Percentiles rank a stretch among this genome's conserved stretches.
Conservation (phyloP, 2,797 vertebrate genomes). For the Onychomys torridus region DNA sequence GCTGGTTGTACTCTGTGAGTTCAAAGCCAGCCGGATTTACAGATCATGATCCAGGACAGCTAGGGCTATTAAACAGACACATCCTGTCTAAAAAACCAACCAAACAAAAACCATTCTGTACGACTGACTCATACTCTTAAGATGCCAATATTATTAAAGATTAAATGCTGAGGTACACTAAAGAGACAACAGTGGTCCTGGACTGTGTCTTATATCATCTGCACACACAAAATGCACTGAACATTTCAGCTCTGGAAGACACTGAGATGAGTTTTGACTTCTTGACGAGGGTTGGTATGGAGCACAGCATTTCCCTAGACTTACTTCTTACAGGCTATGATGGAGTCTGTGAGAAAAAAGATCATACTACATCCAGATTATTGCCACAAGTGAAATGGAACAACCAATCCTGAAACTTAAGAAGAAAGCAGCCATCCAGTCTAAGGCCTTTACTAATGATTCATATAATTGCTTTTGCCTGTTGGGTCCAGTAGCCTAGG, state of each 20-base stretch:
- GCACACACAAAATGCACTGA: background rate
- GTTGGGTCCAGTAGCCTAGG: background rate
- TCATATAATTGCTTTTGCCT: background rate
- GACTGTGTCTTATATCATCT: background rate
- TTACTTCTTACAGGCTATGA: background rate
- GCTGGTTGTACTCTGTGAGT: background rate
- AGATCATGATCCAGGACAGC: too few species aligned
- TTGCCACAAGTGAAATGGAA: background rate
- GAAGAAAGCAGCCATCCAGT: background rate
- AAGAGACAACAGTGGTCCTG: background rate
- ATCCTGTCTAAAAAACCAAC: too few species aligned
- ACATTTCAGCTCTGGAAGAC: background rate
- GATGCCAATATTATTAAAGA: slow-evolving; percentile 5
- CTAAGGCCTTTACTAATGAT: background rate
- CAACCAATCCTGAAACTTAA: background rate
- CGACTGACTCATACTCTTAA: background rate
- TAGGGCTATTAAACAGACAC: too few species aligned
- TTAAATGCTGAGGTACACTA: background rate
- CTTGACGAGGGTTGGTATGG: background rate
- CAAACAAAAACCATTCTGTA: background rate
- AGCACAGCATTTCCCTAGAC: background rate
- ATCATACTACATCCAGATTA: background rate
- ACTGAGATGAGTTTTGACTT: background rate
- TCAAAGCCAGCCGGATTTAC: background rate
- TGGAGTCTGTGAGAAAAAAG: background rate